Evolutionary conservation across 2,888 invertebrate species (phyloP).

Genomic region (Noctua comes): DNA sequence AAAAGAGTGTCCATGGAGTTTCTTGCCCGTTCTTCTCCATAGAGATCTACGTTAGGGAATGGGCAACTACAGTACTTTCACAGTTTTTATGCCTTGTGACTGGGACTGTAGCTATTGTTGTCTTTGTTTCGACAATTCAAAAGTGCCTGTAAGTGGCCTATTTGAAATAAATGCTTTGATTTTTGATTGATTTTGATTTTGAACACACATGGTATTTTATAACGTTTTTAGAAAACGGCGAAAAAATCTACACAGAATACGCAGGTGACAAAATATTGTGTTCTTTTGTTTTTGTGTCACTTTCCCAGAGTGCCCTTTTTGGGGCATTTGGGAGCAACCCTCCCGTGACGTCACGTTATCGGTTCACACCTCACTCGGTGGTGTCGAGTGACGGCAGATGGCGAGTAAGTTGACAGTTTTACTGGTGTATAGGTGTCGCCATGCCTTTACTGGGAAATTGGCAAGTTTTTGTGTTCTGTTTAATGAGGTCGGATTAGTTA

Average conservation of each 20-base stretch:
- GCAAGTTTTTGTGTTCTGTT: constrained; percentile 49
- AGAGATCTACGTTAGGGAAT: too few species aligned
- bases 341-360: constrained; percentile 60
- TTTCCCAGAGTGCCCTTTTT: constrained; percentile 11
- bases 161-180: too few species aligned
- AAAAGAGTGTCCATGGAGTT: too few species aligned
- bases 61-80: too few species aligned
- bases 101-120: too few species aligned
- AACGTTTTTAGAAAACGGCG: background rate
- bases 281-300: constrained; percentile 16
- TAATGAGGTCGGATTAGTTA: constrained; percentile 40
- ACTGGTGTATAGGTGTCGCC: constrained; percentile 34
- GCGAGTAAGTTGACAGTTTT: constrained; percentile 25
- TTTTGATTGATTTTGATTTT: too few species aligned
- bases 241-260: background rate
- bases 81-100: too few species aligned
- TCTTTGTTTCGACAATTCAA: too few species aligned
- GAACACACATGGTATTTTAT: too few species aligned
- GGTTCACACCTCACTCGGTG: constrained; percentile 64
- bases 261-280: background rate
- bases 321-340: constrained; percentile 20
- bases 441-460: constrained; percentile 48
- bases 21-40: too few species aligned
- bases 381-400: constrained; percentile 63
- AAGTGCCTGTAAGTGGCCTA: too few species aligned